Conservation (phyloP, 2,888 invertebrate genomes). For the Melipona beecheii region DNA sequence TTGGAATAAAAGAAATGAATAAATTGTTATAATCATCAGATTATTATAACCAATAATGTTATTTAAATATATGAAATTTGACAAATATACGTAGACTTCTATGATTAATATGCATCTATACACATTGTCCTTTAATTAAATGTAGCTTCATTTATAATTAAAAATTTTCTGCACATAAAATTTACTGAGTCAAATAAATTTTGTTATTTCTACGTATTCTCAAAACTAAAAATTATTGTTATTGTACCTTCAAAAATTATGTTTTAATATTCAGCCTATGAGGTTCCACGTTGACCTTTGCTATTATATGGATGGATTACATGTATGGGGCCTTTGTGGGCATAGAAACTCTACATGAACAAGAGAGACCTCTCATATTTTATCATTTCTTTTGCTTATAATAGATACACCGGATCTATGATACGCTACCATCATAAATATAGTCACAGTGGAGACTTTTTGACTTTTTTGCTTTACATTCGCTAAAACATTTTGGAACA, state of each 20-base stretch:
- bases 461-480: constrained; percentile 39
- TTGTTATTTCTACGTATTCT: not conserved
- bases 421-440: constrained; percentile 53
- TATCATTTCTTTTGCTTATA: constrained; percentile 65
- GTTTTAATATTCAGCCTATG: constrained; percentile 70
- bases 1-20: no score
- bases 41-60: no score
- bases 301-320: constrained; percentile 83
- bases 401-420: constrained; percentile 60
- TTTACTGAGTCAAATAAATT: not conserved
- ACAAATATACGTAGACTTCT: no score
- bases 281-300: constrained; percentile 71
- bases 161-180: not conserved
- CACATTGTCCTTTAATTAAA: constrained; percentile 13
- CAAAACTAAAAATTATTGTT: not conserved
- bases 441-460: constrained; percentile 49
- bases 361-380: constrained; percentile 72
- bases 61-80: no score
- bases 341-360: constrained; percentile 80
- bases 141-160: not conserved
- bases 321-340: constrained; percentile 80
- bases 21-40: no score
- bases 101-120: not conserved
- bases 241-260: constrained; percentile 43
- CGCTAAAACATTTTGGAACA: constrained; percentile 37